phyloP scores from a whole-genome alignment of 2,113 vertebrate genomes.

The Hystrix cristata region DNA sequence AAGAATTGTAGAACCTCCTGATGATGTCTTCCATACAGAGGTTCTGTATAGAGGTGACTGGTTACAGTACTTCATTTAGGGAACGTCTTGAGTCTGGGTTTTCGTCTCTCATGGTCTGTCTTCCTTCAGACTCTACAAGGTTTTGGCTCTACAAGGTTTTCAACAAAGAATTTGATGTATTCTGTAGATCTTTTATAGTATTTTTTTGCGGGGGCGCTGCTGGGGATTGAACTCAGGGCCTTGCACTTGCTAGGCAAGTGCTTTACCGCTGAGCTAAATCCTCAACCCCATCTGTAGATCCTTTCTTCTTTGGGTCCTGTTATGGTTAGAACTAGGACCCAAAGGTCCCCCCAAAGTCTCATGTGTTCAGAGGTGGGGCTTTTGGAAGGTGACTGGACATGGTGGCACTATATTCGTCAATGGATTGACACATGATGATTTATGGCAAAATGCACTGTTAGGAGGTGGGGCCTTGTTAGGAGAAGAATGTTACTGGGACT shows the following conservation, averaged over 20 bases:
- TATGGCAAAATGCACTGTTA: neutral
- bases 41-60: neutral
- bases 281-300: neutral
- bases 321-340: neutral
- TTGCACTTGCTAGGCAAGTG: too few relatives aligned
- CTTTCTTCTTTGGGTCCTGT: neutral
- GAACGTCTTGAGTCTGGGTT: neutral
- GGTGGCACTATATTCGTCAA: neutral
- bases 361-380: neutral
- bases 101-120: neutral
- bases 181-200: neutral
- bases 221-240: too few relatives aligned
- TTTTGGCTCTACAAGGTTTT: neutral
- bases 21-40: neutral
- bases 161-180: neutral
- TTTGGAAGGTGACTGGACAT: neutral
- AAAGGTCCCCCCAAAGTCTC: neutral
- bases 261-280: too few relatives aligned
- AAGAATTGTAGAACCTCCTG: neutral
- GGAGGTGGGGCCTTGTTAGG: neutral
- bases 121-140: too few relatives aligned
- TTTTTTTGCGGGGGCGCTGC: too few relatives aligned
- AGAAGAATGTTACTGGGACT: neutral
- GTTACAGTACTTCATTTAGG: neutral
- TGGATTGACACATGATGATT: neutral